Evolutionary conservation across 2,888 invertebrate species (phyloP).

Genomic region (Stratiomys singularior): DNA sequence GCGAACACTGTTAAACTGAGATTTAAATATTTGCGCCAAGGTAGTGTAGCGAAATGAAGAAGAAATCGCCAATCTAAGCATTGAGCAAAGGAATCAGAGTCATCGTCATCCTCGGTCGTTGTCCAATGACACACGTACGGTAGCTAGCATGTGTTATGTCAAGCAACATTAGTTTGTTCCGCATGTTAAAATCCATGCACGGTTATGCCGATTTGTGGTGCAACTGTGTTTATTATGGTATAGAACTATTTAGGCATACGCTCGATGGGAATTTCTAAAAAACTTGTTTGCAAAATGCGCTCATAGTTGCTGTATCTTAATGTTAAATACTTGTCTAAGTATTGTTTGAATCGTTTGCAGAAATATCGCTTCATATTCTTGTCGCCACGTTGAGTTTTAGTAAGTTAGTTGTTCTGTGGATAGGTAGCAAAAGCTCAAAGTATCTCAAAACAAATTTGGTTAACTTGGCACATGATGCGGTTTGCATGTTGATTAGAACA

Average conservation of each 20-base stretch:
- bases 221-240: not conserved
- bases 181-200: conserved; percentile 38
- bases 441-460: not conserved
- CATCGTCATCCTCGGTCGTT: too few relatives aligned
- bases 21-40: not conserved
- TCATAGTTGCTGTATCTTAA: not conserved
- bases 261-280: conserved; percentile 46
- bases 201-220: conserved; percentile 31
- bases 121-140: conserved; percentile 13
- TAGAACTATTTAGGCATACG: not conserved
- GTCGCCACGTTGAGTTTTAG: too few relatives aligned
- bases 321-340: not conserved
- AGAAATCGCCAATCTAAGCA: not conserved
- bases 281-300: conserved; percentile 39
- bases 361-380: not conserved
- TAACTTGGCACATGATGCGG: not conserved
- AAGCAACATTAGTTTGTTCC: not conserved
- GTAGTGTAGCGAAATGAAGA: not conserved
- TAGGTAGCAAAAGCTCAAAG: not conserved
- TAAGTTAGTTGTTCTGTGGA: too few relatives aligned
- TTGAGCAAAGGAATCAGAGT: too few relatives aligned
- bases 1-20: conserved; percentile 18
- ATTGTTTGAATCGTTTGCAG: not conserved
- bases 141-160: conserved; percentile 35
- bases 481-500: too few relatives aligned